phyloP scores from a whole-genome alignment of 2,797 vertebrate species.

The Rhadinocentrus ornatus region DNA sequence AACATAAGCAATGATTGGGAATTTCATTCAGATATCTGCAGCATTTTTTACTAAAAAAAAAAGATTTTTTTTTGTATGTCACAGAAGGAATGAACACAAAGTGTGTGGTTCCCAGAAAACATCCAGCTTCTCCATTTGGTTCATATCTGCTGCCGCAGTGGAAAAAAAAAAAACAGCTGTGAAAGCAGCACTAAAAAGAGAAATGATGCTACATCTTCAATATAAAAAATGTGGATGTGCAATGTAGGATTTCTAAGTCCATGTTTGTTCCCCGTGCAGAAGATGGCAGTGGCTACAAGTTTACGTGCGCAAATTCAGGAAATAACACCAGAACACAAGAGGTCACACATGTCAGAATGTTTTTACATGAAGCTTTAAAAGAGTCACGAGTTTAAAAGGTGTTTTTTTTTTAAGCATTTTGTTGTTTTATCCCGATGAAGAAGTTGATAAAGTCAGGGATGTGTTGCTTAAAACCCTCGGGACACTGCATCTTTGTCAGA shows the following conservation, averaged over 20 bases:
- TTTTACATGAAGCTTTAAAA: background rate
- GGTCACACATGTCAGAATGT: background rate
- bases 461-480: background rate
- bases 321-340: background rate
- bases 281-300: no score
- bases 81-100: background rate
- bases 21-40: background rate
- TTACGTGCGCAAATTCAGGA: background rate
- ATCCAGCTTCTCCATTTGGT: background rate
- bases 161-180: no score
- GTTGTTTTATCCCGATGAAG: background rate
- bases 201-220: no score
- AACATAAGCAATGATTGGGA: background rate
- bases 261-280: no score
- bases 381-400: background rate
- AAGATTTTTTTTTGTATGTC: background rate
- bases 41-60: no score
- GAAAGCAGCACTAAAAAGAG: no score
- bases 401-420: background rate
- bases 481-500: background rate
- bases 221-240: no score
- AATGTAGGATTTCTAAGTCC: no score
- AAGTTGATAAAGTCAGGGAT: background rate
- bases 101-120: background rate
- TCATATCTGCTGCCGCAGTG: background rate